Base-by-base conservation (phyloP, 1,140 invertebrate genomes). In the Onthophagus taurus region DNA sequence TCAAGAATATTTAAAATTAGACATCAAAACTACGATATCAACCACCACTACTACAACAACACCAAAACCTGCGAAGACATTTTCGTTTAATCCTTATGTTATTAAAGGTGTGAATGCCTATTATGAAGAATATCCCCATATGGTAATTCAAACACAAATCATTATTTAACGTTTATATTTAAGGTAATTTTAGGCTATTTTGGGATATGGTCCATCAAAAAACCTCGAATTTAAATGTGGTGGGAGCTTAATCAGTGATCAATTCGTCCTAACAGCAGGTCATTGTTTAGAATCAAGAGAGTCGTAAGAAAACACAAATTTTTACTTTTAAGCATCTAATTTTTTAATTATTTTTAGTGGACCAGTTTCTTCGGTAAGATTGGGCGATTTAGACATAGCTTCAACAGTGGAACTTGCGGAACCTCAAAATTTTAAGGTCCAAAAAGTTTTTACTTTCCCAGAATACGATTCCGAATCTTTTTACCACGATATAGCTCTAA, bases 401-500 rank as follows among this genome's bases (percentile, higher is more conserved):
- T 26, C 37, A 3, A 13, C 8, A 14, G 20, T 16, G 12, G 4
- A 18, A 2, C n/a, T n/a, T n/a, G 24, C 23, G n/a, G 24, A 29
- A 9, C 5, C 13, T 8, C 44, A 53, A 38, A 47, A 57, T 33
- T 48, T 54, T 16, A 19, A 35, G 3, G 42, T 66, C 1, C 37
- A 13, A 11, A 51, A 60, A 5, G 53, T 50, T 21, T 58, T 66
- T 30, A 48, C 39, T 4, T 58, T 65, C 50, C 65, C 68, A 1
- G 44, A 63, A n/a, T 72, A 72, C 48, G 47, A 55, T n/a, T 31
- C 51, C 14, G 61, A 65, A 2, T 46, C 51, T 0, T 55, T 57
- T 19, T 72, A 75, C 42, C 51, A 73, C 45, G 74, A 76, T 51
- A 69, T 76, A 26, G 73, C 67, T 3, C 49, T 76, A 16, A 21